Evolutionary conservation across 1,140 invertebrate genomes (phyloP).

Genomic region (Drepana arcuata): DNA sequence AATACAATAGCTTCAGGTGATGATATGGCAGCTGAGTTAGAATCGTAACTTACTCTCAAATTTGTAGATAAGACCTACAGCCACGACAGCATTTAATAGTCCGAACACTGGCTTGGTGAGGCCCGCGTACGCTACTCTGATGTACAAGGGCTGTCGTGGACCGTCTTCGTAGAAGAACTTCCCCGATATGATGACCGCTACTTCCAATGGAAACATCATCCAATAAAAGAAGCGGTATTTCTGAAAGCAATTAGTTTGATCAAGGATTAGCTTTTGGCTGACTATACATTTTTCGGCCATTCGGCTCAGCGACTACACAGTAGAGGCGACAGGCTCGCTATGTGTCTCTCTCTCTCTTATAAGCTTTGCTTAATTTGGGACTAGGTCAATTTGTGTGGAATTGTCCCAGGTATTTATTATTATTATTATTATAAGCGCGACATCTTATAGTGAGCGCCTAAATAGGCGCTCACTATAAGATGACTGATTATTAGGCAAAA

Average conservation of each 20-base stretch:
- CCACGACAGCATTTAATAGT: slow-evolving; percentile 1
- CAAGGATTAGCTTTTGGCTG: too few species aligned
- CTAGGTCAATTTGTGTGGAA: too few species aligned
- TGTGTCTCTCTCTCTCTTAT: slow-evolving; percentile 9
- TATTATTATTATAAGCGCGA: too few species aligned
- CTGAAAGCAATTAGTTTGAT: too few species aligned
- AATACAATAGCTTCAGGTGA: too few species aligned
- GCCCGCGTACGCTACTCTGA: slow-evolving; percentile 12
- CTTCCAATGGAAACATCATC: slow-evolving; percentile 3
- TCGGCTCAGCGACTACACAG: too few species aligned
- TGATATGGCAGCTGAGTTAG: slow-evolving; percentile 1
- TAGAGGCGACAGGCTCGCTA: neutral
- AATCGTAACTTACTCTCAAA: slow-evolving; percentile 21
- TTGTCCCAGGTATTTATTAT: too few species aligned
- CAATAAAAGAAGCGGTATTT: slow-evolving; percentile 14
- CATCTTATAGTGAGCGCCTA: too few species aligned
- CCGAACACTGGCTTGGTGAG: slow-evolving; percentile 12
- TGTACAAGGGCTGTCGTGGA: neutral
- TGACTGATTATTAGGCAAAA: too few species aligned
- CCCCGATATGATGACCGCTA: slow-evolving; percentile 5
- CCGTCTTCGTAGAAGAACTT: slow-evolving; percentile 19
- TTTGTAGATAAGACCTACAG: slow-evolving; percentile 17
- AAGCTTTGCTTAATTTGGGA: too few species aligned
- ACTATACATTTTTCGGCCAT: too few species aligned
- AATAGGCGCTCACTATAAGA: too few species aligned